Conservation (phyloP, 2,113 vertebrate genomes). For the Periophthalmus modestus region DNA sequence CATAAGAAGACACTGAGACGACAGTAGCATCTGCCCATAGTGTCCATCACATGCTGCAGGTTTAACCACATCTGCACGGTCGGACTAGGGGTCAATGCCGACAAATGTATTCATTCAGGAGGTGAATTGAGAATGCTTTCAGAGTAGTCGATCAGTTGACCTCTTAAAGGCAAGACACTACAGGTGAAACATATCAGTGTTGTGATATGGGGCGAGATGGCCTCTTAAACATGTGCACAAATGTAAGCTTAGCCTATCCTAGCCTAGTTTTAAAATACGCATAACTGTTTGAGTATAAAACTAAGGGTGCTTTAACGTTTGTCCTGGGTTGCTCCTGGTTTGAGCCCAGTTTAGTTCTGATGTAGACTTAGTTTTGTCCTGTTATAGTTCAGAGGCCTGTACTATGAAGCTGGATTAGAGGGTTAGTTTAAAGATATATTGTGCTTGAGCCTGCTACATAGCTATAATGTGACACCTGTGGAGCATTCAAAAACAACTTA, state of each 20-base stretch:
- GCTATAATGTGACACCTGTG: no score
- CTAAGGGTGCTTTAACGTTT: background rate
- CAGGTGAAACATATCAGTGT: background rate
- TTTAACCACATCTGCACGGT: constrained; percentile 41
- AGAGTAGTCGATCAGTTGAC: constrained; percentile 21
- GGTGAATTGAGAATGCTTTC: constrained; percentile 24
- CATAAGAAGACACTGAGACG: constrained; percentile 39
- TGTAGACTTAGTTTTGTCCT: background rate
- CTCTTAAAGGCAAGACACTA: constrained; percentile 20
- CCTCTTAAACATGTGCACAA: background rate
- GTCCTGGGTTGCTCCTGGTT: background rate
- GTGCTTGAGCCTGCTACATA: no score
- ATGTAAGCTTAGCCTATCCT: background rate
- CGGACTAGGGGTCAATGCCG: constrained; percentile 56
- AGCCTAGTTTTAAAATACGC: background rate
- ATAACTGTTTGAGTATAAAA: background rate
- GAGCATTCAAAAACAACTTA: no score
- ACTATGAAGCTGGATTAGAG: no score
- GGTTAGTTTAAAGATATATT: no score
- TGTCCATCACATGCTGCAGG: constrained; percentile 61
- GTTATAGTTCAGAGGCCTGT: background rate
- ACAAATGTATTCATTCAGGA: constrained; percentile 55
- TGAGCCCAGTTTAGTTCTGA: background rate
- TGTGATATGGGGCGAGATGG: no score
- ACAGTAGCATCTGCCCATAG: constrained; percentile 45